A percentile compares a stretch with the other conserved stretches of the same genome.
phyloP scores from a whole-genome alignment of 2,888 invertebrate genomes.

The Halocaridina rubra region DNA sequence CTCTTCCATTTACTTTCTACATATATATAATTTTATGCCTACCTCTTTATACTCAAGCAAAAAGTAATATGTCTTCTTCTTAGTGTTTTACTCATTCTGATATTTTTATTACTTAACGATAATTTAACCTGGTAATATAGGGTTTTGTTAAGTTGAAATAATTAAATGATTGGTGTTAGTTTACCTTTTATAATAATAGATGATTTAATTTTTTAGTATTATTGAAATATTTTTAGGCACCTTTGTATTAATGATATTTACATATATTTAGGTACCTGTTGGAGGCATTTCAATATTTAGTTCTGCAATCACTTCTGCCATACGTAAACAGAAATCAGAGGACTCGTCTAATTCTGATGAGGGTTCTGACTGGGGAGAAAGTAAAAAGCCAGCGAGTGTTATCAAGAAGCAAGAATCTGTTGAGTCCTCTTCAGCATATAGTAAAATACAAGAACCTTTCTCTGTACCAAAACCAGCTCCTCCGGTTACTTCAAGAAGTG shows the following conservation, averaged over 20 bases:
- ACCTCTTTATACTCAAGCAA: no score
- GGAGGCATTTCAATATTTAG: conserved; percentile 59
- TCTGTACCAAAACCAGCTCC: neutral
- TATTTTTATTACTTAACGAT: no score
- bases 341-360: conserved; percentile 22
- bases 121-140: no score
- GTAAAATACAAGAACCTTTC: neutral
- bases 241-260: neutral
- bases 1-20: no score
- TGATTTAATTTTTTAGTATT: no score
- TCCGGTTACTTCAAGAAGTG: neutral
- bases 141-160: no score
- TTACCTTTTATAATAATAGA: no score
- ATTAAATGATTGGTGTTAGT: no score
- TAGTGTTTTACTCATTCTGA: no score
- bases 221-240: no score
- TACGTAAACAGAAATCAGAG: conserved; percentile 21
- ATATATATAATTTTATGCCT: no score
- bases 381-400: neutral
- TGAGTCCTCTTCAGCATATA: neutral
- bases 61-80: no score
- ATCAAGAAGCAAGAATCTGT: neutral
- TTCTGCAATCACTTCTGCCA: conserved; percentile 54
- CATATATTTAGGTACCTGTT: conserved; percentile 47
- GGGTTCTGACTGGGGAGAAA: neutral